Evolutionary conservation across 2,113 vertebrate genomes (phyloP), one percentile per base, ranked within the genome.

Genomic region (Glaucidium brasilianum): DNA sequence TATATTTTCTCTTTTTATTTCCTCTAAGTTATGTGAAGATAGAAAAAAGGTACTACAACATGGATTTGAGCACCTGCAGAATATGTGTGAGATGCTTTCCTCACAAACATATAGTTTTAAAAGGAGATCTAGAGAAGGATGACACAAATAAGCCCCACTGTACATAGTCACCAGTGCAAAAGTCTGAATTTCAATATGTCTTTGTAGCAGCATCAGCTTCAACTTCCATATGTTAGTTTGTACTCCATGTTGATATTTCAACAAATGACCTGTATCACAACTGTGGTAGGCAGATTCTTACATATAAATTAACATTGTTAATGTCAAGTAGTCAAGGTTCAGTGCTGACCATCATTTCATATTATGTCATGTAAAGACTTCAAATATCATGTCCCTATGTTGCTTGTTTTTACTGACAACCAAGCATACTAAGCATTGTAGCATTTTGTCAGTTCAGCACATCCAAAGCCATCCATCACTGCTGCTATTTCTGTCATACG

Each of bases 331-430:
- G 97, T 97, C 95, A 97, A 90, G 96, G 96, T 96, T 98, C 97
- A 98, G 74, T 91, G 97, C 93, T 96, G 97, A 97, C 96, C 95
- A 97, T 98, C 96, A 97, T 98, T 98, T 97, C 91, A 81, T 41
- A 92, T 97, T 93, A 97, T 93, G 93, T 96, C 98, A 96, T 97
- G 88, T 86, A 93, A 96, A 96, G 85, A 79, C 95, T 97, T 97
- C 96, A 97, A 94, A 96, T 97, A 96, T 89, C 95, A 88, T 60
- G 71, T 96, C 96, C 90, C 79, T 95, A 81, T 96, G 95, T 97
- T 97, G 96, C 95, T 96, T 97, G 92, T 97, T 98, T 98, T 98
- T 94, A 96, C 94, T 98, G 98, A 98, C 98, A 98, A 93, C 95
- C 69, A 94, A 94, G 94, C 95, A 96, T 91, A 96, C 93, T 97